These are phyloP conservation scores for Holothuria leucospilota DNA, from an alignment of 53 echinoderm and acorn worm genomes.

Conservation along the genomic window DNA sequence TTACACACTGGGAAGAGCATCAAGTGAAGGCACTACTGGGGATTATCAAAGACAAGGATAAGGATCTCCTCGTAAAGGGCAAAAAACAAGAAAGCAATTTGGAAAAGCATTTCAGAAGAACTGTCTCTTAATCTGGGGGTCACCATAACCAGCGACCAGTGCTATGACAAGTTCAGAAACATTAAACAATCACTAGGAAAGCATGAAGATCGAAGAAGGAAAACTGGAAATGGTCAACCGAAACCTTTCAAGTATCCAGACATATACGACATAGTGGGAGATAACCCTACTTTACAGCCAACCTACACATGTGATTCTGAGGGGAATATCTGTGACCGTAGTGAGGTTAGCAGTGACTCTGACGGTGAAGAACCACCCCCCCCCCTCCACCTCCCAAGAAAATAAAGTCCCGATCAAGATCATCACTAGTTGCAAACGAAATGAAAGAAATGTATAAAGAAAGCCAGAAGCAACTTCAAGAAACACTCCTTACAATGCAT, in stretches of 20 bases:
- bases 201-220: slow-evolving; percentile 26
- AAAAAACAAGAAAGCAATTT: slow-evolving; percentile 20
- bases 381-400: slow-evolving; percentile 7
- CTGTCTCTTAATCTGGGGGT: background rate
- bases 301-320: slow-evolving; percentile 27
- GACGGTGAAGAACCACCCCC: slow-evolving; percentile 1
- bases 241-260: slow-evolving; percentile 34
- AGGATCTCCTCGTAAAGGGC: background rate
- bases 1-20: background rate
- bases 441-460: slow-evolving; percentile 13
- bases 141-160: background rate
- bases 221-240: slow-evolving; percentile 31
- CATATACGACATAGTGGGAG: slow-evolving; percentile 16
- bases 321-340: background rate
- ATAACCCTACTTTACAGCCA: slow-evolving; percentile 27
- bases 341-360: slow-evolving; percentile 5
- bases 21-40: background rate
- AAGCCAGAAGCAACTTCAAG: background rate
- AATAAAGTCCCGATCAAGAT: slow-evolving; percentile 8
- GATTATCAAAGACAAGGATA: slow-evolving; percentile 14
- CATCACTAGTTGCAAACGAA: slow-evolving; percentile 4
- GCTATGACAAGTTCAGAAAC: slow-evolving; percentile 30
- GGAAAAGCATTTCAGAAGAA: slow-evolving; percentile 1
- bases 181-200: slow-evolving; percentile 1
- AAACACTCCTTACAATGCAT: slow-evolving; percentile 9